These are phyloP conservation scores for Morone chrysops DNA, from an alignment of 2,113 vertebrate species.

Conservation along the genomic window DNA sequence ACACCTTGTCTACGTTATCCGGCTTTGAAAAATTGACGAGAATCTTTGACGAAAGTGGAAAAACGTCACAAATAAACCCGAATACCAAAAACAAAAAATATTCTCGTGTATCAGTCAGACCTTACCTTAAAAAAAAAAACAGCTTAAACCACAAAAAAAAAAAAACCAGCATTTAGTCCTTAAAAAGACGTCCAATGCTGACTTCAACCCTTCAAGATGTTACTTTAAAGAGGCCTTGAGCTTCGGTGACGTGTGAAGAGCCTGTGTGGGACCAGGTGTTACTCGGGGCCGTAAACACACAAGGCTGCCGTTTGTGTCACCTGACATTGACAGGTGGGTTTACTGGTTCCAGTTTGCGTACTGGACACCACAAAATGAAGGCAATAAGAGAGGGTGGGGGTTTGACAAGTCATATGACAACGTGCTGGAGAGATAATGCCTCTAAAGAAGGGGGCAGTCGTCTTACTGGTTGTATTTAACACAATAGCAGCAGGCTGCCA, in stretches of 20 bases:
- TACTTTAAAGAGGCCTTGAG: slow-evolving; percentile 6
- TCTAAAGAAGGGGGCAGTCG: background rate
- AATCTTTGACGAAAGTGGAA: background rate
- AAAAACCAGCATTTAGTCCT: too few relatives aligned
- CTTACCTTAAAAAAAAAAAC: background rate
- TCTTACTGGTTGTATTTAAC: background rate
- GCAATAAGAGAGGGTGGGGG: too few relatives aligned
- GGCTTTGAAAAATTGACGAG: too few relatives aligned
- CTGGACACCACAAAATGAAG: slow-evolving; percentile 32
- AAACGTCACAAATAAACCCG: background rate
- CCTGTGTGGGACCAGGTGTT: slow-evolving; percentile 38
- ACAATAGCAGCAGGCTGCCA: background rate
- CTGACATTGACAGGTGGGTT: slow-evolving; percentile 77
- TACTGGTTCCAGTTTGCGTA: slow-evolving; percentile 35
- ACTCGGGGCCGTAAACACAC: slow-evolving; percentile 40
- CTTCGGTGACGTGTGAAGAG: slow-evolving; percentile 38
- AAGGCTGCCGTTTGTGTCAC: slow-evolving; percentile 57
- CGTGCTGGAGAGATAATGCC: slow-evolving; percentile 1
- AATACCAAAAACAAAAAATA: background rate
- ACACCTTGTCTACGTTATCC: background rate
- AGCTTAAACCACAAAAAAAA: background rate
- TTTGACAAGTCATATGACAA: slow-evolving; percentile 42
- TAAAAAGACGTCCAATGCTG: background rate
- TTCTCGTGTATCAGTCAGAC: too few relatives aligned
- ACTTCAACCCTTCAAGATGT: background rate